Conservation (phyloP, 1,140 invertebrate species). For the Leptinotarsa defecta region DNA sequence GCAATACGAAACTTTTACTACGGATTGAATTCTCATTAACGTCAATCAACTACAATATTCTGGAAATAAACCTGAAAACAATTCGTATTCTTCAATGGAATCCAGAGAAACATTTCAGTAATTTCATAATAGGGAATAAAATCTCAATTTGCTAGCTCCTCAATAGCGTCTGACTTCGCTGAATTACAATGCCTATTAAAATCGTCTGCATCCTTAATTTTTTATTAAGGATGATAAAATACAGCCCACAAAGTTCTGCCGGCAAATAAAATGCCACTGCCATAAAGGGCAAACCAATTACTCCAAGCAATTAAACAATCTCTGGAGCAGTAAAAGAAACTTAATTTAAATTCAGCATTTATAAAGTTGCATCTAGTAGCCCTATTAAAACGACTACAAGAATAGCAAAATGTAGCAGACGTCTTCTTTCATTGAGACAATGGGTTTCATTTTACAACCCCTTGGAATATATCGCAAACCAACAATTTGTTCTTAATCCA, state of each 20-base stretch:
- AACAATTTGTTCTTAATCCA: conserved; percentile 44
- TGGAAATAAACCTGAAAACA: no score
- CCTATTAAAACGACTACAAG: conserved; percentile 37
- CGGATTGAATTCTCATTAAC: no score
- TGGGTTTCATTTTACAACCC: conserved; percentile 48
- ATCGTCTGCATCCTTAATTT: neutral
- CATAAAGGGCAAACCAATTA: conserved; percentile 16
- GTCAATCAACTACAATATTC: no score
- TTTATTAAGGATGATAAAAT: neutral
- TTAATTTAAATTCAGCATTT: conserved; percentile 13
- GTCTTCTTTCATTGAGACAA: conserved; percentile 45
- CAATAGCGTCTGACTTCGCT: no score
- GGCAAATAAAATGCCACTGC: neutral
- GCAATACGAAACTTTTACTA: no score
- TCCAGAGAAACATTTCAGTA: no score
- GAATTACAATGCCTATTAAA: no score
- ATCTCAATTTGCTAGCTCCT: no score
- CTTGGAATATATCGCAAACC: conserved; percentile 42
- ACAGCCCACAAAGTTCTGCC: neutral
- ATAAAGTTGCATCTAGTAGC: conserved; percentile 10
- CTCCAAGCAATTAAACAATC: conserved; percentile 18
- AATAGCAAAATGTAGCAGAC: conserved; percentile 30
- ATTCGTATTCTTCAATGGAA: no score
- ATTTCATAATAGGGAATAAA: no score
- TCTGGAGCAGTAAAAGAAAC: conserved; percentile 2